Evolutionary conservation across 2,888 invertebrate genomes (phyloP), one percentile per base, ranked within the genome.

Genomic region (Scaeva pyrastri): DNA sequence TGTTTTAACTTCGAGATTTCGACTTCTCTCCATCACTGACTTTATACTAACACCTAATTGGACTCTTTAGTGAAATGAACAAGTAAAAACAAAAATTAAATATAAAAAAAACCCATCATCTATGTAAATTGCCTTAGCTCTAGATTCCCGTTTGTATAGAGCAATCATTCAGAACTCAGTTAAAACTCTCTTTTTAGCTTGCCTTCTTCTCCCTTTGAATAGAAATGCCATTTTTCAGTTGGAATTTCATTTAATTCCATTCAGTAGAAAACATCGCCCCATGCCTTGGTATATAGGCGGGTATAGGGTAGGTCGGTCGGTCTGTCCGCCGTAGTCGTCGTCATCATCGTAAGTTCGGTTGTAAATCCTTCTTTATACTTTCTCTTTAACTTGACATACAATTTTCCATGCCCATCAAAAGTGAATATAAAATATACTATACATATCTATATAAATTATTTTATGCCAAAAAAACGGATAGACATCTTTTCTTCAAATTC

Each of bases 121-220:
- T 36, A 55, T 70, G 23, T 70, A 74, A 70, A 80, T 80, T 70
- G 80, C 60, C 68, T 55, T 16, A 21, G 14, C 26, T 74, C 48
- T 62, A 23, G 26, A 73, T 43, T 39, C 41, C 19, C 10, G 21
- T 16, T 74, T 60, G 36, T 72, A 64, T 21, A 66, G 19, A 58
- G 58, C 21, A 26, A 41, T 58, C 55, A 48, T 73, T 64, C 41
- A 45, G 19, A 56, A 58, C 50, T 71, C 52, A 58, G 21, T 64
- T n/a, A 52, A 56, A 41, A 50, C 73, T 39, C 60, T 62, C 60
- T 26, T 80, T 58, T 62, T 2, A 26, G 31, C 31, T 31, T 43
- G n/a, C 8, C 43, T 19, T 26, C 43, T 23, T 16, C 60, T 8
- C 8, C n/a, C 2, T 21, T 62, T 75, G 70, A 62, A 71, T 81